Evolutionary conservation across 2,888 invertebrate genomes (phyloP), one percentile per base, ranked within the genome.

Genomic region (Pachymerium ferrugineum): DNA sequence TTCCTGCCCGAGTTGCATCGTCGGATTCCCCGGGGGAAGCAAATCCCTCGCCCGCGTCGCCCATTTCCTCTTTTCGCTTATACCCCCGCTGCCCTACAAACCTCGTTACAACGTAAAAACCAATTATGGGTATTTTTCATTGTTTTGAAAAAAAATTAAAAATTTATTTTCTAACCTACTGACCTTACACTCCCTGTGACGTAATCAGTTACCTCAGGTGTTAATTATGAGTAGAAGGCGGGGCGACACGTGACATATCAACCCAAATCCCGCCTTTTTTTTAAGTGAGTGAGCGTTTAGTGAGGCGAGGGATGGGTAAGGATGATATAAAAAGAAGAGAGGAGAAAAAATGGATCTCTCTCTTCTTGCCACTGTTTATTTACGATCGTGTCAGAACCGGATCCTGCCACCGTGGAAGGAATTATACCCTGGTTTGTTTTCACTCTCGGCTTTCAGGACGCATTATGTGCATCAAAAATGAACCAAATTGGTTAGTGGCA

Each of bases 11-110:
- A 22, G 22, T 16, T 47, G 47, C 47, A 47, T 22, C 47, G 47
- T 47, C 19, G 8, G 47, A 47, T 47, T 47, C 47, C 47, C 47
- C 47, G 47, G 47, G 47, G 47, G 5, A 47, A 47, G 47, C 47
- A 47, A 47, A 47, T 47, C 47, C 47, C 47, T 47, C 47, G 47
- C 47, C 47, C 47, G 47, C 47, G 47, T 47, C 47, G 47, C 47
- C 47, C 47, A 47, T 47, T 47, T 47, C 47, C 47, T 47, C 22
- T 47, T 22, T 47, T 47, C 47, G 47, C 47, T 47, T 47, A n/a
- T n/a, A 47, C 47, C 47, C 47, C 47, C 22, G 47, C 47, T 47
- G 47, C 47, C 47, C 47, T 47, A 47, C 47, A 47, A 47, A 47
- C 47, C 47, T n/a, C 47, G 47, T 3, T 47, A 47, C n/a, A 47